phyloP scores from a whole-genome alignment of 2,113 vertebrate species.

The Thomomys bottae region DNA sequence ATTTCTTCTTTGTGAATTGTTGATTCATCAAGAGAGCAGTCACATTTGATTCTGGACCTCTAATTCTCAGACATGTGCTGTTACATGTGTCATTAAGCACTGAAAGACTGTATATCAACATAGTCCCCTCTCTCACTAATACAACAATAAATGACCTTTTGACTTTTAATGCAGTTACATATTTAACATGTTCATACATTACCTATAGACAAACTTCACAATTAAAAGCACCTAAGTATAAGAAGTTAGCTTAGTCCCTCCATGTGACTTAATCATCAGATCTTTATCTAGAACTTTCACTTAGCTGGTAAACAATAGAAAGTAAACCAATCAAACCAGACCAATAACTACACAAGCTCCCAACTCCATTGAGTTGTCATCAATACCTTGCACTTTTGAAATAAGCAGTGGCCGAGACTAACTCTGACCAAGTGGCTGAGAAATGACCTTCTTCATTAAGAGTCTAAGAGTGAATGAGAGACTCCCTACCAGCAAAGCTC shows the following conservation, averaged over 20 bases:
- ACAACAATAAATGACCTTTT: background rate
- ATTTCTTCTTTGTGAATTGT: background rate
- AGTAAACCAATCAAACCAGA: constrained; percentile 40
- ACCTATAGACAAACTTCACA: constrained; percentile 5
- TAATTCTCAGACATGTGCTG: constrained; percentile 17
- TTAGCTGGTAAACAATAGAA: background rate
- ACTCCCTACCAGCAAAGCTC: constrained; percentile 39
- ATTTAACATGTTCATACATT: background rate
- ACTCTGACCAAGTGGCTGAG: constrained; percentile 46
- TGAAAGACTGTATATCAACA: background rate
- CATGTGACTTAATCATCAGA: background rate
- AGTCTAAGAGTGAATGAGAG: constrained; percentile 48
- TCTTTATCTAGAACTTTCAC: background rate
- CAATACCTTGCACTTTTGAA: constrained; percentile 26
- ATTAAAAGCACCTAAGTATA: background rate
- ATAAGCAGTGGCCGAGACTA: constrained; percentile 12
- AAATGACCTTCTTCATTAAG: constrained; percentile 59
- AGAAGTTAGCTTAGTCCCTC: background rate
- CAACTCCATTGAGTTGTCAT: background rate
- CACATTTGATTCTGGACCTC: background rate
- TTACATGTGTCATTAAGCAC: background rate
- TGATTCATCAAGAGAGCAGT: background rate
- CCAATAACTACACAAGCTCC: constrained; percentile 5
- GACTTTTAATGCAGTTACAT: background rate
- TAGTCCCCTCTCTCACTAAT: background rate